Base-by-base conservation (phyloP, 2,113 vertebrate species). In the Trogon surrucura region DNA sequence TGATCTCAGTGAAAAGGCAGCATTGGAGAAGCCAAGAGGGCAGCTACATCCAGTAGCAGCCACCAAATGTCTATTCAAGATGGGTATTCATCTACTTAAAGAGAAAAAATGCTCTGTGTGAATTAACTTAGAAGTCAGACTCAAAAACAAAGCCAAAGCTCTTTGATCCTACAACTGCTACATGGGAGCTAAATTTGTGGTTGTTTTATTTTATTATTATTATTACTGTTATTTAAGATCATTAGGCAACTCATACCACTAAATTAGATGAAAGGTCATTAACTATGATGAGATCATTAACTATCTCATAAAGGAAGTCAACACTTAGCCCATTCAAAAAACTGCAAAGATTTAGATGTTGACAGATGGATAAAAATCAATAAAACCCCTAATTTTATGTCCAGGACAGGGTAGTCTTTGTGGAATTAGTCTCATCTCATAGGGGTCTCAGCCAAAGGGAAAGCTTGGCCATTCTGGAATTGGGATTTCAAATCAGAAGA, bases 401-500 rank as follows among this genome's bases (percentile, higher is more conserved):
- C 26, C 62, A 90, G 32, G 41, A 23, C 41, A 77, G 20, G 19
- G 18, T 5, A 93, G 22, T 4, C 18, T 67, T 78, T 54, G 26
- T 19, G 16, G 61, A 88, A 86, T 64, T 56, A 38, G 80, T 34
- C 27, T 58, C 13, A 84, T 47, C 41, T 80, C 50, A 77, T 18
- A 4, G 45, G 38, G 11, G 21, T 71, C 65, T 82, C 44, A 87
- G 62, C 4, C 32, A 71, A 61, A 91, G 60, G 34, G 56, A 21
- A 88, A 89, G 5, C 67, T 72, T 0, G 0, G 14, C 9, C 4
- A 0, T 47, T 73, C 27, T 80, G 54, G 12, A 89, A 81, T 25
- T 84, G 21, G 67, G 53, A 88, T 47, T 60, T 93, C 70, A 79
- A 50, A 84, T 23, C 22, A 50, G 20, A 77, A 89, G 47, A 86